phyloP scores from a whole-genome alignment of 30 jellyfish, hydroid and myxozoan genomes.

The Hydra vulgaris region DNA sequence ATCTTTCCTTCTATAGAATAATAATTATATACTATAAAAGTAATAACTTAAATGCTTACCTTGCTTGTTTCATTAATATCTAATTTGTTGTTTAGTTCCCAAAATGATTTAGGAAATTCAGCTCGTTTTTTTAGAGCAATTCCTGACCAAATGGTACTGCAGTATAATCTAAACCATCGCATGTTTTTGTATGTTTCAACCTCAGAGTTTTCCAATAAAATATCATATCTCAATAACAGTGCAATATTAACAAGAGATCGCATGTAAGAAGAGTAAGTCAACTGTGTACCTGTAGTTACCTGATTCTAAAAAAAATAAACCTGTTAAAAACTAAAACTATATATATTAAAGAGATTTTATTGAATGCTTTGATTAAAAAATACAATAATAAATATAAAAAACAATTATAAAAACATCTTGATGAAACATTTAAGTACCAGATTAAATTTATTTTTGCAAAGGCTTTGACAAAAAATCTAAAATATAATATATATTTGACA shows the following conservation, averaged over 20 bases:
- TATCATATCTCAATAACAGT: conserved; percentile 13
- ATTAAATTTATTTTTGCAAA: too few species aligned
- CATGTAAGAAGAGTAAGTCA: conserved; percentile 13
- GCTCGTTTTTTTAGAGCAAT: conserved; percentile 14
- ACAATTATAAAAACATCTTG: too few species aligned
- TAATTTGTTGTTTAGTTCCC: conserved; percentile 8
- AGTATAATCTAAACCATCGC: conserved; percentile 11
- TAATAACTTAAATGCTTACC: background rate
- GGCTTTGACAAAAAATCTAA: too few species aligned
- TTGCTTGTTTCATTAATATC: conserved; percentile 7
- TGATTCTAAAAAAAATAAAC: conserved; percentile 6
- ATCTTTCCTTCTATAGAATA: too few species aligned
- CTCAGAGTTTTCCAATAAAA: background rate
- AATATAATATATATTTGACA: too few species aligned
- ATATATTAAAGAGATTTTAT: too few species aligned
- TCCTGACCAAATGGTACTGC: conserved; percentile 19
- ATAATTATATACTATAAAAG: background rate
- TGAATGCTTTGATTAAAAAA: too few species aligned
- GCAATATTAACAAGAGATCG: conserved; percentile 15
- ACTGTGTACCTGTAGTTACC: conserved; percentile 15
- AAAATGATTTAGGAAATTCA: conserved; percentile 7
- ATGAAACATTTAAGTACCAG: too few species aligned
- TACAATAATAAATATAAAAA: too few species aligned
- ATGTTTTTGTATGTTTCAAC: background rate
- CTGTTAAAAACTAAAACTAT: too few species aligned